Conservation (phyloP, 2,888 invertebrate species). For the Drosophila flavopinicola region DNA sequence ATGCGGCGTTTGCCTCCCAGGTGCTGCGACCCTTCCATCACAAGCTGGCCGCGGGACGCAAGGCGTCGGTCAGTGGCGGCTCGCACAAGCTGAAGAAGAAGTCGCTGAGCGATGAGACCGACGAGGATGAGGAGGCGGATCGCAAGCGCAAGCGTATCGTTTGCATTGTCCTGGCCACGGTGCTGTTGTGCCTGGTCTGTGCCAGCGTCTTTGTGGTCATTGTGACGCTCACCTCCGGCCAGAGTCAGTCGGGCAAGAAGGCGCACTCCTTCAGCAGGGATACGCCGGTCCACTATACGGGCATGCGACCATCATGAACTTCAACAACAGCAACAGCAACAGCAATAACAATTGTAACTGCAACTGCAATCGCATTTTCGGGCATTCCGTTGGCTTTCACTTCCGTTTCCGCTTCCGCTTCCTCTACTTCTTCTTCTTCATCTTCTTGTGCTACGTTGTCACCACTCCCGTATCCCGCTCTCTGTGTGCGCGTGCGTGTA, state of each 20-base stretch:
- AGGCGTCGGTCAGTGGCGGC: constrained; percentile 79
- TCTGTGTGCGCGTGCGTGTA: constrained; percentile 34
- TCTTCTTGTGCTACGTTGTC: constrained; percentile 4
- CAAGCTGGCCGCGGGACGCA: constrained; percentile 79
- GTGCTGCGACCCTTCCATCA: constrained; percentile 83
- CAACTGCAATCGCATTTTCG: constrained; percentile 21
- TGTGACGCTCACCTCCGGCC: constrained; percentile 90
- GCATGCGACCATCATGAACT: constrained; percentile 81
- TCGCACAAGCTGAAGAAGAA: constrained; percentile 83
- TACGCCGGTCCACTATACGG: constrained; percentile 84
- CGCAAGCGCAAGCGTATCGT: constrained; percentile 89
- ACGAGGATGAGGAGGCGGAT: constrained; percentile 87
- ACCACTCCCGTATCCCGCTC: constrained; percentile 11
- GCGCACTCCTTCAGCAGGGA: constrained; percentile 87
- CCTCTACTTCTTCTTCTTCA: constrained; percentile 6
- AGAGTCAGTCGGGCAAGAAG: constrained; percentile 88
- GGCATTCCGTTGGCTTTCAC: constrained; percentile 37
- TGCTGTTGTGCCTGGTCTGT: constrained; percentile 89
- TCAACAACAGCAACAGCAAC: constrained; percentile 21
- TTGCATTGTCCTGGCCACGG: constrained; percentile 88
- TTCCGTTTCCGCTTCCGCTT: constrained; percentile 52
- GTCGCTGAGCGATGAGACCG: constrained; percentile 84
- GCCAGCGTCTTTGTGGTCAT: constrained; percentile 91
- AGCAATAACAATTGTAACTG: background rate
- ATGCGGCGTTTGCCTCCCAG: constrained; percentile 84